phyloP scores from a whole-genome alignment of 53 echinoderm and acorn worm genomes.

The Paelopatides confundens region DNA sequence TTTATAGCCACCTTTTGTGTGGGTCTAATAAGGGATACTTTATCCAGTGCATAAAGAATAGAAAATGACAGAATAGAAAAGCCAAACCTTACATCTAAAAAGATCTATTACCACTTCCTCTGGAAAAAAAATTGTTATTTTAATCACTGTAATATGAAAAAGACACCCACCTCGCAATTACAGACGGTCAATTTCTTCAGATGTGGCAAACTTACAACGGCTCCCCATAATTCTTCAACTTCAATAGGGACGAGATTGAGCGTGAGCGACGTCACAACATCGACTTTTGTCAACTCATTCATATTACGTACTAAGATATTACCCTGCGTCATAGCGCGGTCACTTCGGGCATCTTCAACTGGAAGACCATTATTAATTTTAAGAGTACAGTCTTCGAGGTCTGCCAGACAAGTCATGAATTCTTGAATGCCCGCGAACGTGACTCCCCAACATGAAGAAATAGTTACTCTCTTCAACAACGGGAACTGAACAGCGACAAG shows the following conservation, averaged over 20 bases:
- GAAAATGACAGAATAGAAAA: too few species aligned
- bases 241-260: conserved; percentile 89
- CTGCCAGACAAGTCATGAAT: conserved; percentile 65
- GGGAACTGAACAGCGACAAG: conserved; percentile 76
- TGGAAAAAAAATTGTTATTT: too few species aligned
- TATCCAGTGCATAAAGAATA: too few species aligned
- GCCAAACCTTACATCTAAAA: too few species aligned
- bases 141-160: background rate
- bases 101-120: too few species aligned
- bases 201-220: conserved; percentile 77
- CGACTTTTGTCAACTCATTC: conserved; percentile 57
- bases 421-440: conserved; percentile 72
- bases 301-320: conserved; percentile 71
- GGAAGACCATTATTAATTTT: conserved; percentile 90
- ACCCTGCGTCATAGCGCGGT: conserved; percentile 89
- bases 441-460: conserved; percentile 91
- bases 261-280: conserved; percentile 72
- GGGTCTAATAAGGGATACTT: too few species aligned
- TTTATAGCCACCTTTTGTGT: too few species aligned
- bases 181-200: conserved; percentile 83
- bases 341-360: conserved; percentile 81
- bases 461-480: conserved; percentile 64
- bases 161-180: conserved; percentile 86
- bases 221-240: conserved; percentile 93
- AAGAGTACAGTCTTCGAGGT: conserved; percentile 71